phyloP scores from a whole-genome alignment of 2,888 invertebrate genomes.

The Lasioglossum vierecki region DNA sequence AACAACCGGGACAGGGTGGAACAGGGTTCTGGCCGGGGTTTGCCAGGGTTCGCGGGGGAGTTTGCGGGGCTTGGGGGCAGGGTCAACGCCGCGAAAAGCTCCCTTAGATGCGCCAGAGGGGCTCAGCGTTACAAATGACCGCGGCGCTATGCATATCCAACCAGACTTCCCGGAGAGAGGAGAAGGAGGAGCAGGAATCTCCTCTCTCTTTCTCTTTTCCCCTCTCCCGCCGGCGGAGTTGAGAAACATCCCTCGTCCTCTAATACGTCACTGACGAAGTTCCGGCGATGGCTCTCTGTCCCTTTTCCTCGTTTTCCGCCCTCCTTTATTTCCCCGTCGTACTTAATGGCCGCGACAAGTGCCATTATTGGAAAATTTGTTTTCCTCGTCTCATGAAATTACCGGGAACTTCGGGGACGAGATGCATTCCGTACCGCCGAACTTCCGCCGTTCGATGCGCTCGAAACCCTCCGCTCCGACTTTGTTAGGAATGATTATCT shows the following conservation, averaged over 20 bases:
- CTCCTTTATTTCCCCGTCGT: not conserved
- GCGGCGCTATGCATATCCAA: slow-evolving; percentile 80
- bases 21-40: slow-evolving; percentile 5
- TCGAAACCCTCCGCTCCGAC: not conserved
- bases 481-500: slow-evolving; percentile 17
- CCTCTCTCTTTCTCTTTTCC: not conserved
- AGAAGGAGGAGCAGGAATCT: not conserved
- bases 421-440: slow-evolving; percentile 7
- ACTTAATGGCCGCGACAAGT: slow-evolving; percentile 48
- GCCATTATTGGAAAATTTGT: slow-evolving; percentile 61
- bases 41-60: not conserved
- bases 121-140: slow-evolving; percentile 81
- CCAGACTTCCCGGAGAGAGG: slow-evolving; percentile 57
- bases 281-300: slow-evolving; percentile 21
- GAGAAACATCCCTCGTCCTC: slow-evolving; percentile 54
- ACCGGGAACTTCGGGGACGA: slow-evolving; percentile 3
- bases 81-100: slow-evolving; percentile 70
- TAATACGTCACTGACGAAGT: slow-evolving; percentile 62
- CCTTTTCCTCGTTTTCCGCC: slow-evolving; percentile 24
- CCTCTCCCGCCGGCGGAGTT: slow-evolving; percentile 12
- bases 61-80: slow-evolving; percentile 17
- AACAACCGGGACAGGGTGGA: slow-evolving; percentile 12
- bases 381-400: slow-evolving; percentile 34
- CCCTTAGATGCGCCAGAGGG: slow-evolving; percentile 71
- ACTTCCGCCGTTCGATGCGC: slow-evolving; percentile 9